A percentile compares a stretch with the other conserved stretches of the same genome.
Conservation (phyloP, 2,888 invertebrate species). For the Spatulosminthurus flaviceps region DNA sequence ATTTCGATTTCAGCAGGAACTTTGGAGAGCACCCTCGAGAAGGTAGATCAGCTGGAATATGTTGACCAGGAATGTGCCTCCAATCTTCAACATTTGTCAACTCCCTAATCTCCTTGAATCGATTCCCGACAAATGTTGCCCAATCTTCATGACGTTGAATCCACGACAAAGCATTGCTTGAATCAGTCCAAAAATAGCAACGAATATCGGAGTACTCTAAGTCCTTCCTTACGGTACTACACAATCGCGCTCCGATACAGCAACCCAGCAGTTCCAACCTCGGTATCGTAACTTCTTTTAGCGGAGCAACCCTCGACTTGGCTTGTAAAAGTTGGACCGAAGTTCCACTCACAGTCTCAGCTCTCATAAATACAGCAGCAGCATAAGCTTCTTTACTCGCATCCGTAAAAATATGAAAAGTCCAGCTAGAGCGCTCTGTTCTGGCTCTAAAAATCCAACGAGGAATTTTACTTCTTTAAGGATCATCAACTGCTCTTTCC, state of each 20-base stretch:
- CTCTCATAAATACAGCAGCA: slow-evolving; percentile 61
- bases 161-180: slow-evolving; percentile 54
- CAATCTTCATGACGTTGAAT: slow-evolving; percentile 52
- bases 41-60: slow-evolving; percentile 61
- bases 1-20: slow-evolving; percentile 47
- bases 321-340: slow-evolving; percentile 61
- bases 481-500: slow-evolving; percentile 52
- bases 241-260: slow-evolving; percentile 44
- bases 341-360: slow-evolving; percentile 47
- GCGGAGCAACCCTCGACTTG: slow-evolving; percentile 62
- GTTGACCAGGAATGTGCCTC: slow-evolving; percentile 56
- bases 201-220: too few species aligned
- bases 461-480: not conserved
- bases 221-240: not conserved
- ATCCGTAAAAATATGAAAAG: slow-evolving; percentile 64
- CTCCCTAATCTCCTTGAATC: slow-evolving; percentile 51
- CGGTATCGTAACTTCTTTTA: slow-evolving; percentile 55
- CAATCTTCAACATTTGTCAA: slow-evolving; percentile 55
- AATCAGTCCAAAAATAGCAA: slow-evolving; percentile 51
- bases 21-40: slow-evolving; percentile 55
- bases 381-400: slow-evolving; percentile 64
- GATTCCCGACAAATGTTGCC: slow-evolving; percentile 58
- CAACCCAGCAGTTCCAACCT: slow-evolving; percentile 50
- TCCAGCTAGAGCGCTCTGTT: too few species aligned
- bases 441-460: slow-evolving; percentile 52